Evolutionary conservation across 2,888 invertebrate species (phyloP).

Genomic region (Cantharis rufa): DNA sequence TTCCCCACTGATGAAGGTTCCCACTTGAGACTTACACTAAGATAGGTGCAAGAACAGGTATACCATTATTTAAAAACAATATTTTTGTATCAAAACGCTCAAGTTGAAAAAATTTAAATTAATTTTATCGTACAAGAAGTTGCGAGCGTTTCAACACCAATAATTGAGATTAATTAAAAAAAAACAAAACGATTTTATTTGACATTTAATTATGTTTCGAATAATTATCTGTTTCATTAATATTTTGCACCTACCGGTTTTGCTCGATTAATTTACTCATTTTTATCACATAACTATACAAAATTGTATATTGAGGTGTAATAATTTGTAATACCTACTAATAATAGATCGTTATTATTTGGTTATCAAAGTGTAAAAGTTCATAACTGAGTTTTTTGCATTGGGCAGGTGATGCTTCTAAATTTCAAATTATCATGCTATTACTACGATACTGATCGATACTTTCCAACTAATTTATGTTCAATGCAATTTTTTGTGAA

Average conservation of each 20-base stretch:
- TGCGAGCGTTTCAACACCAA: background rate
- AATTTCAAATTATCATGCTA: background rate
- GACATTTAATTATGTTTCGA: background rate
- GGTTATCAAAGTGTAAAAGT: background rate
- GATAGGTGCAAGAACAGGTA: conserved; percentile 30
- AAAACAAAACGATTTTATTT: background rate
- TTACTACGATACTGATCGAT: background rate
- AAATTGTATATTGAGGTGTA: no score
- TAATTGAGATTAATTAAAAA: background rate
- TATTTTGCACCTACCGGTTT: background rate
- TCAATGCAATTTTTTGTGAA: background rate
- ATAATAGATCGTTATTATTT: background rate
- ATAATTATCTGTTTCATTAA: background rate
- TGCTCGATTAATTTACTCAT: background rate
- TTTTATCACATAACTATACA: background rate
- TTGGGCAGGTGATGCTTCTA: background rate
- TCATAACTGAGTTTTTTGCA: background rate
- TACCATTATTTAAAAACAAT: conserved; percentile 9
- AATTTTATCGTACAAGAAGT: background rate
- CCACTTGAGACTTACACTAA: conserved; percentile 37
- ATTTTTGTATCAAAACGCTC: background rate
- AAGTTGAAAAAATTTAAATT: background rate
- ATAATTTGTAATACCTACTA: no score
- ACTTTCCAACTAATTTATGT: background rate
- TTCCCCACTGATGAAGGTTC: conserved; percentile 39